A percentile compares a stretch with the other conserved stretches of the same genome.
These are phyloP conservation scores for Hippocampus abdominalis DNA, from an alignment of 2,113 vertebrate species.

Conservation along the genomic window DNA sequence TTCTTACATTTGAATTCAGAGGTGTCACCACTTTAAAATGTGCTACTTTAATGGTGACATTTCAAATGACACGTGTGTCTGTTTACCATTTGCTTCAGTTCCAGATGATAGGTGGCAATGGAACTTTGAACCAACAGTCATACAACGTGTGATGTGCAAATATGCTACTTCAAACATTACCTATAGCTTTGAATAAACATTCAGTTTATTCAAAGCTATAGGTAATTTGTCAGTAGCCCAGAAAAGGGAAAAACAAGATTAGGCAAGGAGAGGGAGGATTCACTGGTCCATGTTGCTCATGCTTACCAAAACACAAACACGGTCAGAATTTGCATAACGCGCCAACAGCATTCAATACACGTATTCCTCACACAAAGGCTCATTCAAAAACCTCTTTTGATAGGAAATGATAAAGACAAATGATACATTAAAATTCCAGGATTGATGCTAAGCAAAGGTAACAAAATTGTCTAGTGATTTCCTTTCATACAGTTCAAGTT, in stretches of 20 bases:
- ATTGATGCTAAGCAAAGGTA: too few species aligned
- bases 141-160: constrained; percentile 7
- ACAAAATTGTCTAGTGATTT: too few species aligned
- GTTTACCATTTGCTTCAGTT: constrained; percentile 2
- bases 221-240: not conserved
- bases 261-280: not conserved
- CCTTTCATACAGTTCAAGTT: too few species aligned
- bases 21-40: not conserved
- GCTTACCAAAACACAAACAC: constrained; percentile 2
- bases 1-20: not conserved
- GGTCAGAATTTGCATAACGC: not conserved
- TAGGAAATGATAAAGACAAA: constrained; percentile 28
- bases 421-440: not conserved
- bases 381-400: constrained; percentile 23
- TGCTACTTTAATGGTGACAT: constrained; percentile 15
- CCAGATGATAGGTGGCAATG: constrained; percentile 4
- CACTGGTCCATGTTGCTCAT: not conserved
- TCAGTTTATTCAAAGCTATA: not conserved
- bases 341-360: constrained; percentile 9
- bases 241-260: not conserved
- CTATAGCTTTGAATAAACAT: too few species aligned
- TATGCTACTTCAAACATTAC: constrained; percentile 28
- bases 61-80: constrained; percentile 19
- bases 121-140: constrained; percentile 25
- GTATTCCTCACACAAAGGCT: constrained; percentile 1